These are phyloP conservation scores for Clistopyga incitator DNA, from an alignment of 2,888 invertebrate species.

Conservation along the genomic window DNA sequence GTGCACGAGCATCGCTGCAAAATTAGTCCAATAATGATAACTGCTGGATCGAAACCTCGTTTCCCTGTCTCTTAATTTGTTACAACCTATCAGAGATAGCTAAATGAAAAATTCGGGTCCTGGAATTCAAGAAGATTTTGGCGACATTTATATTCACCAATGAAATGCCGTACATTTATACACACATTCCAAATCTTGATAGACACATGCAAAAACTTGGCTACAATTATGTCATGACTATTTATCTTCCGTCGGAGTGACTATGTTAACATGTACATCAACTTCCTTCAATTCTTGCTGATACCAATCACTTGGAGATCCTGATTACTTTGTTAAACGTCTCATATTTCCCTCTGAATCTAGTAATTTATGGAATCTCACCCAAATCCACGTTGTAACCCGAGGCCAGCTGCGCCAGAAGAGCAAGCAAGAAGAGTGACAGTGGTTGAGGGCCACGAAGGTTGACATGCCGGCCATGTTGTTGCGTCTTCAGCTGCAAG, in stretches of 20 bases:
- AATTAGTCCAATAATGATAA: slow-evolving; percentile 59
- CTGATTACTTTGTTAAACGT: background rate
- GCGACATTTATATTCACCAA: too few species aligned
- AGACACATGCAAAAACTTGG: too few species aligned
- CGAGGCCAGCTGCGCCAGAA: slow-evolving; percentile 75
- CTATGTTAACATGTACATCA: too few species aligned
- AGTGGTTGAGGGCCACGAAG: slow-evolving; percentile 75
- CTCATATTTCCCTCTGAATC: background rate
- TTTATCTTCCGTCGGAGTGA: too few species aligned
- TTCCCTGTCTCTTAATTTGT: background rate
- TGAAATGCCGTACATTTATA: too few species aligned
- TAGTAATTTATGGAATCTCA: slow-evolving; percentile 69
- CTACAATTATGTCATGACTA: too few species aligned
- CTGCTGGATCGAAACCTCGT: slow-evolving; percentile 12
- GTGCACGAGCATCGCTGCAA: slow-evolving; percentile 26
- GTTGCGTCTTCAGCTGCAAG: slow-evolving; percentile 68
- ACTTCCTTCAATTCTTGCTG: too few species aligned
- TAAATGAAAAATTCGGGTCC: background rate
- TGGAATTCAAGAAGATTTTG: background rate
- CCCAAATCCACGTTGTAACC: slow-evolving; percentile 77
- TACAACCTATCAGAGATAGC: background rate
- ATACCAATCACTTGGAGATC: too few species aligned
- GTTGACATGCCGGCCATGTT: slow-evolving; percentile 69
- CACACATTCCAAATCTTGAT: too few species aligned
- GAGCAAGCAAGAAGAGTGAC: slow-evolving; percentile 74